Conservation (phyloP, 2,797 vertebrate species). For the Hozukius guyotensis region DNA sequence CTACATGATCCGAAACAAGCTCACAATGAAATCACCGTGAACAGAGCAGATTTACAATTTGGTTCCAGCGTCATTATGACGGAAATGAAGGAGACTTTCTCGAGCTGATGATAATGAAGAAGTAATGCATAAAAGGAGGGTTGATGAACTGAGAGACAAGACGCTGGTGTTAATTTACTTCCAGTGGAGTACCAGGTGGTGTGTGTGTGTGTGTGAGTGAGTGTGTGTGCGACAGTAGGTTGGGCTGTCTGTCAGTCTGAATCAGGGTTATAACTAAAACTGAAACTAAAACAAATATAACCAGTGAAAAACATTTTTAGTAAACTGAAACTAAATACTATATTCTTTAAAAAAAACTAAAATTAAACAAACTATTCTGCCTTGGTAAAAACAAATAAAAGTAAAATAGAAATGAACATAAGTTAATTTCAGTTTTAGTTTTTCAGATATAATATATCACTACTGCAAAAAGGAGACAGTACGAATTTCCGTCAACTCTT, state of each 20-base stretch:
- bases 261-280: not conserved
- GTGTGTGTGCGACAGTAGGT: not conserved
- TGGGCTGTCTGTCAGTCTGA: slow-evolving; percentile 10
- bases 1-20: not conserved
- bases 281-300: not conserved
- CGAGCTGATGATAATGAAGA: not conserved
- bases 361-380: too few relatives aligned
- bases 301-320: too few relatives aligned
- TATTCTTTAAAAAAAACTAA: too few relatives aligned
- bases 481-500: too few relatives aligned
- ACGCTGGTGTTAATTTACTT: slow-evolving; percentile 17
- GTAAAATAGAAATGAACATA: too few relatives aligned
- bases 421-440: too few relatives aligned
- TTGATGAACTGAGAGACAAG: slow-evolving; percentile 1
- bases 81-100: not conserved
- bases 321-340: too few relatives aligned
- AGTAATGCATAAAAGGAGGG: slow-evolving; percentile 2
- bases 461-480: too few relatives aligned
- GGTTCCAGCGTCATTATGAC: not conserved
- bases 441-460: too few relatives aligned
- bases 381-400: too few relatives aligned
- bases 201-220: not conserved
- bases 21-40: not conserved
- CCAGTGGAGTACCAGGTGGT: not conserved
- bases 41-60: not conserved